Base-by-base conservation (phyloP, 2,113 vertebrate species). In the Heterocephalus glaber region DNA sequence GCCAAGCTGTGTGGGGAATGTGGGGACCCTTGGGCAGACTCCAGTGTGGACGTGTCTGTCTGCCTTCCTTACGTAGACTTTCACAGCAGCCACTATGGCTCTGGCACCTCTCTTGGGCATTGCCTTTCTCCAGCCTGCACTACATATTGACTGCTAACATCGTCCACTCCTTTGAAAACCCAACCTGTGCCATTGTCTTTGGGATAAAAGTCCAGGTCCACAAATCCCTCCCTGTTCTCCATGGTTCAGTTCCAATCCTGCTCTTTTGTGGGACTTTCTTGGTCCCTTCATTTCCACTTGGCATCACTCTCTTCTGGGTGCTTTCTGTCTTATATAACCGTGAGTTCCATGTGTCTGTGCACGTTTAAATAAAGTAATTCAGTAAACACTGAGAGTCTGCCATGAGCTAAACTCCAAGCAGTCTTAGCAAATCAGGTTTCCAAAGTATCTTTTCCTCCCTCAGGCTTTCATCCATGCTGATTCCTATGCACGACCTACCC, bases 11-110 rank as follows among this genome's bases (percentile, higher is more conserved):
- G 4, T 0, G 5, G 0, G 24, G 38, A 47, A 22, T 9, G 22
- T 4, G 38, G 77, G n/a, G 11, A 2, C 33, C 1, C 0, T 30
- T 22, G 38, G 5, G 0, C 2, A 3, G 1, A 44, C 19, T 12
- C 33, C 0, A 2, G 22, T 13, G 3, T 9, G 12, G 56, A 38
- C 3, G 58, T 28, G 2, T 26, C 6, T 41, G 35, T 30, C 33
- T 41, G 52, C 30, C 19, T 7, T 65, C 65, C 44, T 35, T 58
- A 20, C 7, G 4, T 10, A 7, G 20, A 10, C 11, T 5, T 7
- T 6, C 8, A n/a, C 24, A 66, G 28, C 4, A n/a, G 16, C 28
- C 2, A 0, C 52, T 26, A 22, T 2, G 5, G 44, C 66, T 3
- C 16, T 13, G 47, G 35, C 49, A 44, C 6, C 16, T 1, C 7